phyloP scores from a whole-genome alignment of 37 sponge, comb jelly and placozoan species.

The Eunapius fragilis region DNA sequence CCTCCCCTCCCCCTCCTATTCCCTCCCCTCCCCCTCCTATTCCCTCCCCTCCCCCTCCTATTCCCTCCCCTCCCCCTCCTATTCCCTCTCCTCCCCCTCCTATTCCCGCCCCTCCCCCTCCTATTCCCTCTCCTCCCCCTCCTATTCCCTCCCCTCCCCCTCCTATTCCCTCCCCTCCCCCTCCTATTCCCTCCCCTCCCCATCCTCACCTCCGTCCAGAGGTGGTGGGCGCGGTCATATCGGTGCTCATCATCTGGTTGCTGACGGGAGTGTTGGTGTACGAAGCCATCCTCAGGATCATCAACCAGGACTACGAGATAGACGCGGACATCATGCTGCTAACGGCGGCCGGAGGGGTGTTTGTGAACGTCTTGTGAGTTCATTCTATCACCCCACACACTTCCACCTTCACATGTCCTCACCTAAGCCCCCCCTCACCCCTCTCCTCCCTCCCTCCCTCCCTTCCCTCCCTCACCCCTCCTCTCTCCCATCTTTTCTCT shows the following conservation, averaged over 20 bases:
- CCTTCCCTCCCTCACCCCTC: neutral
- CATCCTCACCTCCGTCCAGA: constrained; percentile 19
- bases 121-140: neutral
- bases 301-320: constrained; percentile 69
- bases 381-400: neutral
- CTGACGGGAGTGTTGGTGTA: constrained; percentile 91
- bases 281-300: constrained; percentile 73
- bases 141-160: neutral
- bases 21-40: neutral
- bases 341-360: constrained; percentile 85
- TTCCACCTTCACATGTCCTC: neutral
- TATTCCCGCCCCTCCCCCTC: neutral
- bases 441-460: neutral
- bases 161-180: neutral
- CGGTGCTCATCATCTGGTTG: constrained; percentile 95
- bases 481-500: neutral
- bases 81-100: neutral
- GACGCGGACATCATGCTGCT: constrained; percentile 94
- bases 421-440: neutral
- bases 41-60: neutral
- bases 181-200: neutral
- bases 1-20: neutral
- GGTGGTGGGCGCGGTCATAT: constrained; percentile 89
- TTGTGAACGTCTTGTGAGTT: constrained; percentile 93
- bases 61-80: neutral